Conservation (phyloP, 2,113 vertebrate genomes). For the Cephalopterus ornatus region DNA sequence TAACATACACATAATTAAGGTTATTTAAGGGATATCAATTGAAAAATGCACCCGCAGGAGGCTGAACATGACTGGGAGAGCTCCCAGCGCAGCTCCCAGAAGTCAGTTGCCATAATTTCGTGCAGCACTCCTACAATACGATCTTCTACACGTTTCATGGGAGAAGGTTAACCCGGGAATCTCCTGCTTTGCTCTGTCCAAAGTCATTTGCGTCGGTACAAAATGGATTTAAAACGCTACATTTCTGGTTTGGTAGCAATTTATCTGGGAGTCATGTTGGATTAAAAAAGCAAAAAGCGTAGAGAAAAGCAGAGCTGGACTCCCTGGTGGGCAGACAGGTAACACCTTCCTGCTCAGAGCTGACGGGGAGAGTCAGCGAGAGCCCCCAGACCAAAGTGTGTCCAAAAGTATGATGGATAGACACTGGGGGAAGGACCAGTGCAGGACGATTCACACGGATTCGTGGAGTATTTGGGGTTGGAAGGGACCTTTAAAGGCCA, state of each 20-base stretch:
- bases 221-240: neutral
- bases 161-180: neutral
- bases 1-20: constrained; percentile 67
- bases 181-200: neutral
- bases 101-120: neutral
- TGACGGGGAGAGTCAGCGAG: neutral
- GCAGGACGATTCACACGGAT: neutral
- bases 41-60: constrained; percentile 63
- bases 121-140: neutral
- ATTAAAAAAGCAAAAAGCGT: neutral
- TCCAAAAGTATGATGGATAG: accelerated
- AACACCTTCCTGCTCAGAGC: neutral
- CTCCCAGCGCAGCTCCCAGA: neutral
- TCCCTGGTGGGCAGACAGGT: neutral
- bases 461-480: neutral
- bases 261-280: neutral
- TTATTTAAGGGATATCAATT: constrained; percentile 74
- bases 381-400: neutral
- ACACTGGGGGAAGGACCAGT: neutral
- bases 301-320: neutral
- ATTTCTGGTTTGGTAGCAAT: neutral
- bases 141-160: neutral
- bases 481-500: neutral
- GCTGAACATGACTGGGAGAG: constrained; percentile 11
- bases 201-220: neutral